Conservation (phyloP, 2,113 vertebrate species). For the Damaliscus lunatus region DNA sequence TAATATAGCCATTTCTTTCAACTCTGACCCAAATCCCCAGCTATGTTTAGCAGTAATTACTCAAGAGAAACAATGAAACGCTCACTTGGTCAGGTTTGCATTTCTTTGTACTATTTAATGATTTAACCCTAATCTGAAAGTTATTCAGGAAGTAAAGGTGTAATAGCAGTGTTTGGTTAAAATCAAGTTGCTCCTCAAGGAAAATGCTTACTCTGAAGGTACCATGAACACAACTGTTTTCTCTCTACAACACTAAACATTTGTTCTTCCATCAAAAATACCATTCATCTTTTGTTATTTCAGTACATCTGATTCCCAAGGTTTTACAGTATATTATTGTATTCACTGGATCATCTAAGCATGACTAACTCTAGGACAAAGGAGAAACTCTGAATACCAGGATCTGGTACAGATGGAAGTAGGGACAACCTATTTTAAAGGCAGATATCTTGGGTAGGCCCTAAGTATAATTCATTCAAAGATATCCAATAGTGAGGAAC, state of each 20-base stretch:
- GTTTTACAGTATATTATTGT: neutral
- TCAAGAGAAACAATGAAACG: neutral
- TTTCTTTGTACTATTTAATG: slow-evolving; percentile 6
- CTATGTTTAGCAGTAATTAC: neutral
- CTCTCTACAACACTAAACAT: neutral
- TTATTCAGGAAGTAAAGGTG: slow-evolving; percentile 8
- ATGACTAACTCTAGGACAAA: neutral
- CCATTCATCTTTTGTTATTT: neutral
- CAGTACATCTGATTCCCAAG: neutral
- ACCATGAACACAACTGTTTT: neutral
- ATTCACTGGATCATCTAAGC: neutral
- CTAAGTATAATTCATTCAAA: neutral
- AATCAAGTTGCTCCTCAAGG: neutral
- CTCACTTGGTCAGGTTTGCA: neutral
- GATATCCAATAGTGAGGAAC: neutral
- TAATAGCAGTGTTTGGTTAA: neutral
- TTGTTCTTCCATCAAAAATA: neutral
- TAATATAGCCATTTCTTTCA: neutral
- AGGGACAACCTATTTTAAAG: neutral
- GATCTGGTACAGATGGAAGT: neutral
- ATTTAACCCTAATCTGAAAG: slow-evolving; percentile 13
- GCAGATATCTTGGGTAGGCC: neutral
- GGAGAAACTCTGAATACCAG: neutral
- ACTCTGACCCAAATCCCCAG: neutral
- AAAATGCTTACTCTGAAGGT: neutral